These are phyloP conservation scores for Agonopterix alstromeriana DNA, from an alignment of 2,888 invertebrate species.

Conservation along the genomic window DNA sequence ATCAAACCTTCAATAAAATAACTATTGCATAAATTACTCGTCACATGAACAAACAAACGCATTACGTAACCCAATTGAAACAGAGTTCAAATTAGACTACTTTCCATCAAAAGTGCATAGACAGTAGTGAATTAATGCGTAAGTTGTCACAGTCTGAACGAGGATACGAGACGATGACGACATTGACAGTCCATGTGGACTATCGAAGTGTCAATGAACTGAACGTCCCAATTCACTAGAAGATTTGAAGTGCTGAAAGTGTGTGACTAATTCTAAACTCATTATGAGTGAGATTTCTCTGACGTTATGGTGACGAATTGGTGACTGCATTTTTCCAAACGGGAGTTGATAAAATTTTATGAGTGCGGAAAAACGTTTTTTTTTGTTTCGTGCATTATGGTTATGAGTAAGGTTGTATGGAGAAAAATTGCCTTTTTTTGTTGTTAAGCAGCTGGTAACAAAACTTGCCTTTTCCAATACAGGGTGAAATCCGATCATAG, in stretches of 20 bases:
- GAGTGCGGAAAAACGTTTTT: no score
- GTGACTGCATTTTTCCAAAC: no score
- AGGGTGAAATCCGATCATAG: no score
- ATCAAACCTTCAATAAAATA: conserved; percentile 29
- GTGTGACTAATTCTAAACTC: not conserved
- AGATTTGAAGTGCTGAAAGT: conserved; percentile 28
- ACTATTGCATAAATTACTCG: conserved; percentile 30
- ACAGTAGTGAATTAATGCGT: conserved; percentile 10
- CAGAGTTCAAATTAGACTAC: not conserved
- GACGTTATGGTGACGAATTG: no score
- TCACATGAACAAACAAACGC: conserved; percentile 12
- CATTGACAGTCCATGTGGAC: conserved; percentile 45
- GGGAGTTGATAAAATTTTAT: no score
- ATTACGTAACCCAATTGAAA: not conserved
- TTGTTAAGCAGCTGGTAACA: no score
- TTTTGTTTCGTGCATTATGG: no score
- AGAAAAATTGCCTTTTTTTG: no score
- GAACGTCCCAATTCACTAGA: conserved; percentile 42
- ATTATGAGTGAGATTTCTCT: not conserved
- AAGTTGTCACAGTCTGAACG: conserved; percentile 9
- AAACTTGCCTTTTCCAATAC: no score
- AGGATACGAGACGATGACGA: conserved; percentile 29
- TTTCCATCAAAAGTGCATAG: conserved; percentile 6
- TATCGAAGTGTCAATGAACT: conserved; percentile 58
- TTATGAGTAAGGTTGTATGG: no score